phyloP scores from a whole-genome alignment of 2,113 vertebrate genomes.

The Ptychochromis oligacanthus region DNA sequence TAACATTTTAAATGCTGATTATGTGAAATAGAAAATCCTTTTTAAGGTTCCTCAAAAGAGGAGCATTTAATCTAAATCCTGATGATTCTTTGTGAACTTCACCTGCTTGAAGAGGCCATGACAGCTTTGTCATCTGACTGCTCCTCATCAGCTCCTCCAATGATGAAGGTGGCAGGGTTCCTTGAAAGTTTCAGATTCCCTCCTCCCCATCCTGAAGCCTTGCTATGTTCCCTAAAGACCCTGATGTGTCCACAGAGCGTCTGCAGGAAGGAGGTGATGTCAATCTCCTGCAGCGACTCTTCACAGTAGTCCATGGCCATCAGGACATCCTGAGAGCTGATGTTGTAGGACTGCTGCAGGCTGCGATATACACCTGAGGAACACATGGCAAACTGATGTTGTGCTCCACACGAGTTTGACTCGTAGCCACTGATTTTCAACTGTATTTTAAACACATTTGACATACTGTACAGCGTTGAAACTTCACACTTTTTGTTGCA shows the following conservation, averaged over 20 bases:
- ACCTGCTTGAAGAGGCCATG: conserved; percentile 87
- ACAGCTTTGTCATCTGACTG: conserved; percentile 68
- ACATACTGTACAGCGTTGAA: neutral
- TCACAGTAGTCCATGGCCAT: conserved; percentile 96
- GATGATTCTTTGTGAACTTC: neutral
- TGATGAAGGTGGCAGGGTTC: conserved; percentile 79
- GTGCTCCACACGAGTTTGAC: neutral
- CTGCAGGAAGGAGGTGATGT: conserved; percentile 92
- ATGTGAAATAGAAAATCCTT: neutral
- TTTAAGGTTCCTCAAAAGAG: neutral
- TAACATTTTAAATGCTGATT: neutral
- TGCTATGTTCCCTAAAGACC: conserved; percentile 77
- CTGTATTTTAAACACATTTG: neutral
- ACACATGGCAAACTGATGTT: neutral
- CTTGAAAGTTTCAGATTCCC: conserved; percentile 1
- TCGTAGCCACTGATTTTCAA: neutral
- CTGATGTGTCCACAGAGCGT: conserved; percentile 92
- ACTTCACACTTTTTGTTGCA: neutral
- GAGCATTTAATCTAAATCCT: neutral
- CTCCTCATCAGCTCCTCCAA: conserved; percentile 83
- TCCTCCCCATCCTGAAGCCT: conserved; percentile 45
- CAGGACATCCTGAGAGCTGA: conserved; percentile 90
- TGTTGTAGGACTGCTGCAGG: conserved; percentile 88
- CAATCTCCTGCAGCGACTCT: conserved; percentile 94
- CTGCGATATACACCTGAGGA: conserved; percentile 88